These are phyloP conservation scores for Mnemiopsis leidyi DNA, from an alignment of 37 sponge, comb jelly and placozoan genomes.

Conservation along the genomic window DNA sequence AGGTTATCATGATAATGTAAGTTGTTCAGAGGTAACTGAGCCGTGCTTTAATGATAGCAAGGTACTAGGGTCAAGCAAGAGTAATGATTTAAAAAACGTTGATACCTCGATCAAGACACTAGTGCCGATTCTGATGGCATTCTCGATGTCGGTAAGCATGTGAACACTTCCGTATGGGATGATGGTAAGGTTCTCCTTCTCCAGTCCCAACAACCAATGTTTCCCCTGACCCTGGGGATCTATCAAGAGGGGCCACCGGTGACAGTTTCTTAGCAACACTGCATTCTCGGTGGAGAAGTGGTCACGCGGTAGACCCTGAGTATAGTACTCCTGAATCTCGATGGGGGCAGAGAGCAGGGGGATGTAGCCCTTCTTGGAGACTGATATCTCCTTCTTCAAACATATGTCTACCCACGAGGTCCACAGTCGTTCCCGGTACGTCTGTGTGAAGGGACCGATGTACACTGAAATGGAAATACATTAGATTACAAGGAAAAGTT, in stretches of 20 bases:
- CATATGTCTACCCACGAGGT: conserved; percentile 73
- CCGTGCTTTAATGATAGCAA: too few species aligned
- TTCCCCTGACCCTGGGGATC: conserved; percentile 76
- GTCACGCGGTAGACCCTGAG: conserved; percentile 72
- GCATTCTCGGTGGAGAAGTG: conserved; percentile 72
- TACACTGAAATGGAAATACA: conserved; percentile 64
- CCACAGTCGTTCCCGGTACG: conserved; percentile 67
- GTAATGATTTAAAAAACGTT: too few species aligned
- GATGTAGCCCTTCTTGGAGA: conserved; percentile 46
- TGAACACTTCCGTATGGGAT: conserved; percentile 58
- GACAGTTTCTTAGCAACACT: conserved; percentile 64
- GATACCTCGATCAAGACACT: conserved; percentile 69
- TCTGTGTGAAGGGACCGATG: conserved; percentile 70
- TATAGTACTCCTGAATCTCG: conserved; percentile 72
- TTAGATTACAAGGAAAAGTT: too few species aligned
- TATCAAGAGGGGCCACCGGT: conserved; percentile 72
- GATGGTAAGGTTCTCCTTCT: conserved; percentile 41
- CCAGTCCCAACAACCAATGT: conserved; percentile 65
- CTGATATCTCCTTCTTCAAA: conserved; percentile 52
- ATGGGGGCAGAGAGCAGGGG: conserved; percentile 9
- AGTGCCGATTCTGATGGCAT: conserved; percentile 67
- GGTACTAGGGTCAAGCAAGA: too few species aligned
- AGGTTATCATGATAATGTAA: too few species aligned
- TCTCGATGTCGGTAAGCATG: conserved; percentile 61
- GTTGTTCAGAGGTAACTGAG: too few species aligned